These are phyloP conservation scores for Agrochola lota DNA, from an alignment of 2,888 invertebrate genomes.

Conservation along the genomic window DNA sequence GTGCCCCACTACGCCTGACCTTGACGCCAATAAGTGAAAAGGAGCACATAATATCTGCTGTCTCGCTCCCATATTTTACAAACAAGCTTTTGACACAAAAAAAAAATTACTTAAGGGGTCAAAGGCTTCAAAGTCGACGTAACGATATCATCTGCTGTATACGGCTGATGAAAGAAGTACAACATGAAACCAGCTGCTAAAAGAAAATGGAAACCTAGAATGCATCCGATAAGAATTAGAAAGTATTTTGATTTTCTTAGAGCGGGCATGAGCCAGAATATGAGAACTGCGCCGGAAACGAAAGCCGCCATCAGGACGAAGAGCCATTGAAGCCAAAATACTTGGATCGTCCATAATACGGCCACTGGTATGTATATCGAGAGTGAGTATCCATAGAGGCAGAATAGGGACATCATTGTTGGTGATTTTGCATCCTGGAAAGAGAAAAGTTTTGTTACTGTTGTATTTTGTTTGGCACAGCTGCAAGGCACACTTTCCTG, in stretches of 20 bases:
- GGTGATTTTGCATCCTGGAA: slow-evolving; percentile 90
- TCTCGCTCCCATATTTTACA: background rate
- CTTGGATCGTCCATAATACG: slow-evolving; percentile 97
- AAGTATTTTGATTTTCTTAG: slow-evolving; percentile 91
- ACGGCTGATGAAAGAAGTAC: slow-evolving; percentile 93
- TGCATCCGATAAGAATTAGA: slow-evolving; percentile 87
- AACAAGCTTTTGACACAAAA: slow-evolving; percentile 11
- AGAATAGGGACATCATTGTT: slow-evolving; percentile 96
- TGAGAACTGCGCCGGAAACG: slow-evolving; percentile 96
- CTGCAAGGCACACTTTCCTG: no score
- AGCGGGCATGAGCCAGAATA: slow-evolving; percentile 95
- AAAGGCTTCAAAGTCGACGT: slow-evolving; percentile 70
- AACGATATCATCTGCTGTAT: slow-evolving; percentile 49
- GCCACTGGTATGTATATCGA: slow-evolving; percentile 98
- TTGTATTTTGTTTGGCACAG: no score
- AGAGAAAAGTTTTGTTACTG: slow-evolving; percentile 53
- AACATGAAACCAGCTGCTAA: slow-evolving; percentile 97
- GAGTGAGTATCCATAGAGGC: slow-evolving; percentile 98
- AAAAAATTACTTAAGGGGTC: slow-evolving; percentile 31
- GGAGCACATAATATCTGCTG: background rate
- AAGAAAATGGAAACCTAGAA: slow-evolving; percentile 94
- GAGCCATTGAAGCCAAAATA: slow-evolving; percentile 96
- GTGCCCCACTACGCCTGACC: background rate
- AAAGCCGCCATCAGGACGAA: slow-evolving; percentile 95
- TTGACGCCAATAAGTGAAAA: background rate